Percentiles rank a stretch among this genome's conserved stretches.
Conservation (phyloP, 2,888 invertebrate genomes). For the Xanthorhoe designata region DNA sequence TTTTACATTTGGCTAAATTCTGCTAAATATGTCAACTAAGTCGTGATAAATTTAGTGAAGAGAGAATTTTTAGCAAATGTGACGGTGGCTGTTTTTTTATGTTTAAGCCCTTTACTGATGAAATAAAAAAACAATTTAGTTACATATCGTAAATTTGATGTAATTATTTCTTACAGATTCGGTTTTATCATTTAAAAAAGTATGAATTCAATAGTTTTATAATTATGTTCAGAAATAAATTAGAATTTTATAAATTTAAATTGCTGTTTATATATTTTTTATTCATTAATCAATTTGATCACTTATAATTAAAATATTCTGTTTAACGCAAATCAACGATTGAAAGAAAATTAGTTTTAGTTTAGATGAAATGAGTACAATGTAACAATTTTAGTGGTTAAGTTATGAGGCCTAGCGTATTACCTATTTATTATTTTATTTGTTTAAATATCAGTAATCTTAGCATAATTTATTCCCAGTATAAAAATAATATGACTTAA, state of each 20-base stretch:
- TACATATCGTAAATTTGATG: not conserved
- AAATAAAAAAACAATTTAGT: not conserved
- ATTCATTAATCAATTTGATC: slow-evolving; percentile 5
- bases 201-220: too few relatives aligned
- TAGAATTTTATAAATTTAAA: not conserved
- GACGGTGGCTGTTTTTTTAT: not conserved
- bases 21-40: not conserved
- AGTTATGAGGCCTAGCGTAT: slow-evolving; percentile 61
- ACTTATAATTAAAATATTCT: not conserved
- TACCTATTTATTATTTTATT: slow-evolving; percentile 56
- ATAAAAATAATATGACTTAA: not conserved
- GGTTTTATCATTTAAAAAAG: not conserved
- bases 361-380: slow-evolving; percentile 73
- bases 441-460: not conserved
- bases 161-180: not conserved
- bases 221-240: too few relatives aligned
- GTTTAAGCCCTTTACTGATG: not conserved
- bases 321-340: slow-evolving; percentile 1
- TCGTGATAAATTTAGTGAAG: not conserved
- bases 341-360: slow-evolving; percentile 45
- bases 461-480: not conserved
- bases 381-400: slow-evolving; percentile 64
- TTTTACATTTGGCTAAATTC: not conserved
- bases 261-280: slow-evolving; percentile 4
- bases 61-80: not conserved